A percentile compares a stretch with the other conserved stretches of the same genome.
Evolutionary conservation across 1,140 invertebrate genomes (phyloP).

Genomic region (Mizuhopecten yessoensis): DNA sequence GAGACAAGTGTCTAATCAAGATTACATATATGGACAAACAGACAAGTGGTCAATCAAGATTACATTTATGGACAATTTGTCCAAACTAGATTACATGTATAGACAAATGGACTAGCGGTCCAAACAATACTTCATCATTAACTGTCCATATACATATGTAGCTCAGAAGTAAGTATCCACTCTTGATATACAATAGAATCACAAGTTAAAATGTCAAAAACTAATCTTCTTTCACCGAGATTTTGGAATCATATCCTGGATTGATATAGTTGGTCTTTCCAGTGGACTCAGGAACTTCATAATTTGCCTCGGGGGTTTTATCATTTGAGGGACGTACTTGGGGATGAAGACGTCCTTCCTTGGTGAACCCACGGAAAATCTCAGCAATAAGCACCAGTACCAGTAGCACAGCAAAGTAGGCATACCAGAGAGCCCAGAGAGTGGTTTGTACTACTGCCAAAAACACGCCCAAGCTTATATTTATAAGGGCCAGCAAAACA

Average conservation of each 20-base stretch:
- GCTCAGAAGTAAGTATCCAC: no score
- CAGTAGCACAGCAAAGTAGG: conserved; percentile 58
- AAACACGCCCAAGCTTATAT: conserved; percentile 67
- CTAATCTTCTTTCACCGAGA: not conserved
- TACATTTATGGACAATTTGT: no score
- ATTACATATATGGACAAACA: no score
- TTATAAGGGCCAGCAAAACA: conserved; percentile 59
- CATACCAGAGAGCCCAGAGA: conserved; percentile 65
- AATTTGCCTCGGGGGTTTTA: not conserved
- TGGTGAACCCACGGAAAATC: not conserved
- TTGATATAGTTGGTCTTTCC: not conserved
- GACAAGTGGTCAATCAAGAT: no score
- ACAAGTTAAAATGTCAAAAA: no score
- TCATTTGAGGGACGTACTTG: not conserved
- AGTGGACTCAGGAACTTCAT: not conserved
- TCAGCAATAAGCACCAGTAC: conserved; percentile 59
- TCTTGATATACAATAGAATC: no score
- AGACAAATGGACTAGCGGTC: no score
- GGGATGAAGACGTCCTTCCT: not conserved
- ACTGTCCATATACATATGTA: no score
- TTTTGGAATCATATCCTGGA: not conserved
- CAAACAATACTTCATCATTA: no score
- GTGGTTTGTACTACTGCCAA: conserved; percentile 55
- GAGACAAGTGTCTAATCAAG: no score
- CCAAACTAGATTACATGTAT: no score